Base-by-base conservation (phyloP, 2,888 invertebrate species). In the Diplolepis rosae region DNA sequence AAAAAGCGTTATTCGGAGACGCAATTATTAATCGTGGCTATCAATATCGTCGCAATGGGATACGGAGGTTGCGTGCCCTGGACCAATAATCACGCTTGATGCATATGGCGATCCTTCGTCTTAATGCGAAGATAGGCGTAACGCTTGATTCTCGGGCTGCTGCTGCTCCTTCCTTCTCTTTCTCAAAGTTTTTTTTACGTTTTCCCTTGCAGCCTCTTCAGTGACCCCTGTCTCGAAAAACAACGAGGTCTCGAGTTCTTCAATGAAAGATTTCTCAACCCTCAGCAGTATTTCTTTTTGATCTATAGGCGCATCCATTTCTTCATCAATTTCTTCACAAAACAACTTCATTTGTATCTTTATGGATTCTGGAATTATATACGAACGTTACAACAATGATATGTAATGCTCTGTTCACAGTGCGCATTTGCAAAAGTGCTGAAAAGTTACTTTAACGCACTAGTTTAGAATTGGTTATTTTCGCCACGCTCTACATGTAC, bases 31-130 rank as follows among this genome's bases (percentile, higher is more conserved):
- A 87, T 87, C 87, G 87, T 78, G 75, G 75, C 84, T 85, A 87
- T 87, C 85, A 84, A 87, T 87, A 87, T 87, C 84, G 84, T 82
- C 85, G 83, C 86, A 82, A 85, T 86, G 84, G 86, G 86, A 83
- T 83, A 85, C 85, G 81, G 70, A 71, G 77, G 77, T 84, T 83
- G 84, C 84, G 84, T 84, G 84, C 80, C 73, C 79, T 79, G 80
- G 78, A 83, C 82, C 82, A 84, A 84, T 84, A 84, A 84, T 83
- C 83, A 77, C 77, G 78, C 79, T 79, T 76, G 79, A 79, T 72
- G 71, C 71, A 65, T 67, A 72, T 73, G 73, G 76, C 76, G 75
- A 81, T 82, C 82, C 77, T 80, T 65, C 54, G 68, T 72, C 72
- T 84, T 82, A 84, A 83, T 80, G 81, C 80, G 79, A 76, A 75